Conservation (phyloP, 2,888 invertebrate species). For the Apeira syringaria region DNA sequence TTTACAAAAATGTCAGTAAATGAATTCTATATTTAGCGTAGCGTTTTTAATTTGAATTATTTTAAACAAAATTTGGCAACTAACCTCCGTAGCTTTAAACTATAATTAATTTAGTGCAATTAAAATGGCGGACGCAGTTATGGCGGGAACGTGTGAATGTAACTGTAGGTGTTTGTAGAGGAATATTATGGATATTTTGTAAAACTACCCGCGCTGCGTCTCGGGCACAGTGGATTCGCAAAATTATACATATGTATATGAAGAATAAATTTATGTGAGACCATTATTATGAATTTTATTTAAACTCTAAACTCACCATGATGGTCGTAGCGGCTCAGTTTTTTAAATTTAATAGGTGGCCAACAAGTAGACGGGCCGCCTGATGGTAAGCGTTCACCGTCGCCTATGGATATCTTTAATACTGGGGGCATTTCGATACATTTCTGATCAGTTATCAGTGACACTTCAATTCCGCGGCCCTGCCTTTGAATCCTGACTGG, state of each 20-base stretch:
- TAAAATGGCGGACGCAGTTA: constrained; percentile 61
- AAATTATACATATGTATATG: constrained; percentile 83
- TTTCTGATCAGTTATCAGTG: no score
- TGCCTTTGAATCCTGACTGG: no score
- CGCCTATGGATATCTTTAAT: no score
- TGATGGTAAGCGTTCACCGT: no score
- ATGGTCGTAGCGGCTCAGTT: no score
- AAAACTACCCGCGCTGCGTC: constrained; percentile 75
- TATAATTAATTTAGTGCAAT: constrained; percentile 71
- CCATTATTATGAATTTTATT: constrained; percentile 50
- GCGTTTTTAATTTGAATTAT: constrained; percentile 40
- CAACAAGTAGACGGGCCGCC: no score
- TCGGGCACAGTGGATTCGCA: constrained; percentile 82
- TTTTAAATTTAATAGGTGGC: no score
- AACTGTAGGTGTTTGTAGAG: constrained; percentile 69
- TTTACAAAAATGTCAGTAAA: constrained; percentile 7
- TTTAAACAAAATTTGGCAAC: constrained; percentile 29
- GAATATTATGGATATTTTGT: constrained; percentile 68
- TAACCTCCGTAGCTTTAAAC: constrained; percentile 57
- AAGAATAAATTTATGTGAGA: constrained; percentile 83
- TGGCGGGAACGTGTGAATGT: constrained; percentile 66
- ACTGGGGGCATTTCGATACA: no score
- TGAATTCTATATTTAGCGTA: constrained; percentile 42
- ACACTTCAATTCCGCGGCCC: no score
- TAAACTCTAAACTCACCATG: no score